Conservation (phyloP, 2,888 invertebrate genomes). For the Lapara coniferarum region DNA sequence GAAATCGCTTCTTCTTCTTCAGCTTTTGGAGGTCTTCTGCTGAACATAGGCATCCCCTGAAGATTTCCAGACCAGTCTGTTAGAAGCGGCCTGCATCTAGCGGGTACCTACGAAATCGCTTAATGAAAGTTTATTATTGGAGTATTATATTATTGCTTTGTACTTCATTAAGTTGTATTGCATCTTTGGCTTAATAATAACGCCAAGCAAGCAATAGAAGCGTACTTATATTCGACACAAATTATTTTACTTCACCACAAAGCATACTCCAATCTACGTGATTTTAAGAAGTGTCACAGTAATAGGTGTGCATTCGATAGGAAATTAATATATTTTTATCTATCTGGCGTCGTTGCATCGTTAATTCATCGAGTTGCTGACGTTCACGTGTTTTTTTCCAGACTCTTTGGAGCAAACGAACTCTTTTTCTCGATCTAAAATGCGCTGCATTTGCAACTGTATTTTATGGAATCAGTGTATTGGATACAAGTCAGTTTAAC, state of each 20-base stretch:
- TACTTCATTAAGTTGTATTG: no score
- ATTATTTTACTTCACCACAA: not conserved
- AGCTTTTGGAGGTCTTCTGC: no score
- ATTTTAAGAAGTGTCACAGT: not conserved
- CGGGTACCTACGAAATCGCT: no score
- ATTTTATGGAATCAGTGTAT: not conserved
- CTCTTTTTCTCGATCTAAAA: not conserved
- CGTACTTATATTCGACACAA: no score
- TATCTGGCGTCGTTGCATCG: slow-evolving; percentile 6
- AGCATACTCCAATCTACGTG: not conserved
- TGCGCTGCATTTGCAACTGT: not conserved
- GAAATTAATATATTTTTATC: slow-evolving; percentile 1
- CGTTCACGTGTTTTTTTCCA: not conserved
- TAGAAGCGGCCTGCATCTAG: no score
- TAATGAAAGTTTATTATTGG: no score
- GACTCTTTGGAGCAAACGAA: not conserved
- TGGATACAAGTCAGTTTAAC: not conserved
- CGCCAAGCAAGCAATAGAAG: no score
- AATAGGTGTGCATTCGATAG: not conserved
- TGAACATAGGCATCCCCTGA: no score
- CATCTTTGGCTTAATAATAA: no score
- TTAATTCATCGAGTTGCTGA: slow-evolving; percentile 14
- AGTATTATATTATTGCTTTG: no score
- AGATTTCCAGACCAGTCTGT: no score
- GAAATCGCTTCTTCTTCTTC: no score